Evolutionary conservation across 2,113 vertebrate species (phyloP).

Genomic region (Mesembrinibis cayennensis): DNA sequence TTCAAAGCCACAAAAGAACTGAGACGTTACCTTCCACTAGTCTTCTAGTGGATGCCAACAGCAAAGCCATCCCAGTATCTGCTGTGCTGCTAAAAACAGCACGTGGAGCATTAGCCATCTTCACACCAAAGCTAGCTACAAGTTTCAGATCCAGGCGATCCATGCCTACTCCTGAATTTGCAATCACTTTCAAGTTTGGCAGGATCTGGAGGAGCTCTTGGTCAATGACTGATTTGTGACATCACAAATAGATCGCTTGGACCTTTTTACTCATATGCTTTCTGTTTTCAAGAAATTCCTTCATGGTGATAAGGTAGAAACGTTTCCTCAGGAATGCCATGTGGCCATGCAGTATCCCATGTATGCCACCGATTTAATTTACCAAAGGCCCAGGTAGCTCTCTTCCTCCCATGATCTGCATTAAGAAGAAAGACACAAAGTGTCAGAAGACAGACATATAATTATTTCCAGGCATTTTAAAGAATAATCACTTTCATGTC

Average conservation of each 20-base stretch:
- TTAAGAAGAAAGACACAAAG: neutral
- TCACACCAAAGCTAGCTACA: constrained; percentile 72
- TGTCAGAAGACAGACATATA: neutral
- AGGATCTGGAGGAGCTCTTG: constrained; percentile 65
- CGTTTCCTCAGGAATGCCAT: constrained; percentile 67
- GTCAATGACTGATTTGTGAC: constrained; percentile 14
- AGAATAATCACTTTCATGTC: neutral
- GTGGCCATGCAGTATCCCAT: constrained; percentile 43
- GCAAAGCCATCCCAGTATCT: constrained; percentile 75
- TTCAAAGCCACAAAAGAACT: neutral
- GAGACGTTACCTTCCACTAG: constrained; percentile 71
- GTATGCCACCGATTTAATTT: neutral
- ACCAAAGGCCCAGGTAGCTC: constrained; percentile 65
- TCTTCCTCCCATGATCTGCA: constrained; percentile 48
- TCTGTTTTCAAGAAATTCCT: constrained; percentile 67
- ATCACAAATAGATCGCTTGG: constrained; percentile 70
- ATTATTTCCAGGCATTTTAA: neutral
- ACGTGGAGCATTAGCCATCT: constrained; percentile 69
- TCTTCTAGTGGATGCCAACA: constrained; percentile 78
- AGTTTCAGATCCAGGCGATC: constrained; percentile 77
- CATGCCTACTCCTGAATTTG: constrained; percentile 70
- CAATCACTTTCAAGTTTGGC: constrained; percentile 76
- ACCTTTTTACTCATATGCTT: constrained; percentile 47
- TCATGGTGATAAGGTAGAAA: constrained; percentile 71
- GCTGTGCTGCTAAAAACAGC: constrained; percentile 76